Percentiles rank a stretch among this genome's conserved stretches.
phyloP scores from a whole-genome alignment of 2,888 invertebrate species.

The Oscheius myriophilus region DNA sequence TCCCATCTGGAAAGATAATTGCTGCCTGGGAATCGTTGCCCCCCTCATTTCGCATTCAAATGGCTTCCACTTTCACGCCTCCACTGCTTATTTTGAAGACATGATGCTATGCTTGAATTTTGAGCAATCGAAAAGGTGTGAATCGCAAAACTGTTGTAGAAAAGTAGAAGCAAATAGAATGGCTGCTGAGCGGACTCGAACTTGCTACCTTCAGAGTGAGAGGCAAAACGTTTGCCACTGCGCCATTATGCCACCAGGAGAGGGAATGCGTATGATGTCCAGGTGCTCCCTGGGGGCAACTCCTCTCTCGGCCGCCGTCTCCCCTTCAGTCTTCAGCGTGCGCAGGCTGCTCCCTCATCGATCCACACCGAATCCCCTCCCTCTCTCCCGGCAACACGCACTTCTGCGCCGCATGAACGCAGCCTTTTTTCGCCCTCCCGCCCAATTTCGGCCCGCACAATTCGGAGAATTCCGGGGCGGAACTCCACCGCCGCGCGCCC shows the following conservation, averaged over 20 bases:
- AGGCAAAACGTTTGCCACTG: neutral
- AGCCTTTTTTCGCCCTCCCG: constrained; percentile 26
- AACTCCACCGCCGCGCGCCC: too few species aligned
- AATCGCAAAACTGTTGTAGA: too few species aligned
- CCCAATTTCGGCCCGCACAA: constrained; percentile 18
- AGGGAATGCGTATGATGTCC: neutral
- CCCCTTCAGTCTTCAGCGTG: neutral
- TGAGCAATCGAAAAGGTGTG: too few species aligned
- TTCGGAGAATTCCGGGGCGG: neutral
- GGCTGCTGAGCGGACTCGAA: neutral
- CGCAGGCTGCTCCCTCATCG: constrained; percentile 3
- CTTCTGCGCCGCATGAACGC: constrained; percentile 15
- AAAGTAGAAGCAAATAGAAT: neutral
- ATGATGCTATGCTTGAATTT: too few species aligned
- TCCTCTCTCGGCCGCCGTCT: constrained; percentile 4
- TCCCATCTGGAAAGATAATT: too few species aligned
- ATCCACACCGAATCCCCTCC: constrained; percentile 15
- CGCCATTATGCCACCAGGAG: neutral
- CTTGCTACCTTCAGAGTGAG: neutral
- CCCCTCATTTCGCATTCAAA: too few species aligned
- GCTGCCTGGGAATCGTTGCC: too few species aligned
- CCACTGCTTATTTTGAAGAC: too few species aligned
- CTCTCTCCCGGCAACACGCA: constrained; percentile 23
- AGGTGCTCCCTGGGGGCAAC: constrained; percentile 1
- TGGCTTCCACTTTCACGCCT: too few species aligned